Percentiles rank a stretch among this genome's conserved stretches.
Evolutionary conservation across 2,888 invertebrate species (phyloP).

Genomic region (Micoletzkya japonica): DNA sequence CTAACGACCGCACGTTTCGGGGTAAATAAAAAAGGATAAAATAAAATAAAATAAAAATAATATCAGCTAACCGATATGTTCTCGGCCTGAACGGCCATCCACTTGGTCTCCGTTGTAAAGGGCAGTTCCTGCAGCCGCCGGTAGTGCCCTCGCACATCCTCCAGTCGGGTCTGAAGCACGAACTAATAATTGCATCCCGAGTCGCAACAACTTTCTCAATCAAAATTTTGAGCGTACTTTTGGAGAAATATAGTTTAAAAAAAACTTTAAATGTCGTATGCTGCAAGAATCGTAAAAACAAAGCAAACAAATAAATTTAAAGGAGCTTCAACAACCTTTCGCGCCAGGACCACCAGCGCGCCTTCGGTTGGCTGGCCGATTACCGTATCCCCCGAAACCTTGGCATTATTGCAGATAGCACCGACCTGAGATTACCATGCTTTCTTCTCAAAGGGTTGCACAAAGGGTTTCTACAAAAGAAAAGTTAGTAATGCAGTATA

Average conservation of each 20-base stretch:
- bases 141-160: slow-evolving; percentile 70
- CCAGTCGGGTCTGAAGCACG: slow-evolving; percentile 81
- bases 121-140: slow-evolving; percentile 78
- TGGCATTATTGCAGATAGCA: slow-evolving; percentile 91
- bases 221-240: no score
- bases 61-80: slow-evolving; percentile 5
- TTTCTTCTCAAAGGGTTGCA: neutral
- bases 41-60: neutral
- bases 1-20: no score
- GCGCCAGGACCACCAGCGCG: slow-evolving; percentile 85
- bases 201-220: no score
- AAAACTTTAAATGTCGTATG: no score
- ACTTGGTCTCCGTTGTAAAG: slow-evolving; percentile 94
- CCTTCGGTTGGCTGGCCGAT: slow-evolving; percentile 98
- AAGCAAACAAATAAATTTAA: neutral
- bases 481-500: no score
- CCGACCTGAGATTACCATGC: no score
- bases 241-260: no score
- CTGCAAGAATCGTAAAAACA: neutral
- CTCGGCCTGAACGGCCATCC: slow-evolving; percentile 85
- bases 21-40: neutral
- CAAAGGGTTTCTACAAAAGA: neutral
- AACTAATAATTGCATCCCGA: no score
- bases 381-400: slow-evolving; percentile 78
- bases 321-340: slow-evolving; percentile 72